Conservation (phyloP, 2,888 invertebrate species). For the Lissocephala sabroskyi region DNA sequence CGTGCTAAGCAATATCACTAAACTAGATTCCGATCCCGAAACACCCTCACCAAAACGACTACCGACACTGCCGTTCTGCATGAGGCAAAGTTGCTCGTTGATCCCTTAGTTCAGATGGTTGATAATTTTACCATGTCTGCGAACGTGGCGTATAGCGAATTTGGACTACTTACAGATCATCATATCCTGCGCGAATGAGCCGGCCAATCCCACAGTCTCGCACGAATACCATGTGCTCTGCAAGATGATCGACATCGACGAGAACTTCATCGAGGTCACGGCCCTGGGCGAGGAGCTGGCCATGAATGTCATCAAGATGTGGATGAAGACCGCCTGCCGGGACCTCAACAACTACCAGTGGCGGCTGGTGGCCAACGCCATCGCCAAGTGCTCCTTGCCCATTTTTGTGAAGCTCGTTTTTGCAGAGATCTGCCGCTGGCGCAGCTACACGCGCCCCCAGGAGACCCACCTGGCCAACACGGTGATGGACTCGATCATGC, state of each 20-base stretch:
- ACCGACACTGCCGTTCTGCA: constrained; percentile 41
- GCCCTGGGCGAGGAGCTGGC: constrained; percentile 94
- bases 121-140: constrained; percentile 23
- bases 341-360: constrained; percentile 95
- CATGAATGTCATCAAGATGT: constrained; percentile 89
- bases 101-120: constrained; percentile 4
- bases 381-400: constrained; percentile 93
- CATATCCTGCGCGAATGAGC: constrained; percentile 91
- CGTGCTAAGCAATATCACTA: constrained; percentile 60
- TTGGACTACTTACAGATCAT: constrained; percentile 78
- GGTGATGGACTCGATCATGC: constrained; percentile 98
- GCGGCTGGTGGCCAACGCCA: constrained; percentile 94
- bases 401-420: constrained; percentile 98
- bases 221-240: constrained; percentile 88
- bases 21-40: neutral
- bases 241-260: constrained; percentile 90
- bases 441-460: constrained; percentile 94
- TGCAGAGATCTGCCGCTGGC: constrained; percentile 97
- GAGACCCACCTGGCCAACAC: constrained; percentile 94
- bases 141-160: neutral
- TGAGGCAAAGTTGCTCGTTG: constrained; percentile 32
- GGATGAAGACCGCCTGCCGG: constrained; percentile 92
- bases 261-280: constrained; percentile 91
- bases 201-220: constrained; percentile 88
- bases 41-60: constrained; percentile 41